These are phyloP conservation scores for Myrmecophaga tridactyla DNA, from an alignment of 2,113 vertebrate genomes.

Conservation along the genomic window DNA sequence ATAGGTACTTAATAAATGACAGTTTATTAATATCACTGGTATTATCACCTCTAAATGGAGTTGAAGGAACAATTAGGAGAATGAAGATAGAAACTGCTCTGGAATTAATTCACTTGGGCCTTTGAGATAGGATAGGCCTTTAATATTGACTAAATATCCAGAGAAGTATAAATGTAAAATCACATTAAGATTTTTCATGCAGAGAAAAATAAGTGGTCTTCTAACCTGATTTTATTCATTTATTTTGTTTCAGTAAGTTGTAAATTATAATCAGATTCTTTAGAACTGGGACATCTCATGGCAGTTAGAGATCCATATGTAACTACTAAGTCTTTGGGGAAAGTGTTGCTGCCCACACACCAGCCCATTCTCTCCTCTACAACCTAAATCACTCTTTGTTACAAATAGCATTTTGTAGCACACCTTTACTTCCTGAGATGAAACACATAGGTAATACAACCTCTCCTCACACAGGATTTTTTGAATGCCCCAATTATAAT, in stretches of 20 bases:
- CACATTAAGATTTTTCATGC: constrained; percentile 53
- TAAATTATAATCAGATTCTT: constrained; percentile 22
- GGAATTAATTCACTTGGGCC: neutral
- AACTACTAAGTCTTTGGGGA: neutral
- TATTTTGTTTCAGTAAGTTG: constrained; percentile 53
- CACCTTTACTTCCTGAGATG: neutral
- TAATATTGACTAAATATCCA: neutral
- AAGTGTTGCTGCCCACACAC: neutral
- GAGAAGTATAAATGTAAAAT: constrained; percentile 5
- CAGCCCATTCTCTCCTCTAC: neutral
- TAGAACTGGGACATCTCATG: neutral
- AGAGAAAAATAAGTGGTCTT: constrained; percentile 44
- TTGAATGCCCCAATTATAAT: neutral
- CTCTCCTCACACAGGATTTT: neutral
- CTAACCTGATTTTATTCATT: constrained; percentile 62
- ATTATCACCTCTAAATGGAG: neutral
- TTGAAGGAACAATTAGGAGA: neutral
- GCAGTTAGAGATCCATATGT: neutral
- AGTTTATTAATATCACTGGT: neutral
- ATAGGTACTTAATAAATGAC: constrained; percentile 1
- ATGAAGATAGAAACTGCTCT: constrained; percentile 28
- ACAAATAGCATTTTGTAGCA: neutral
- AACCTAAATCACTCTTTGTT: neutral
- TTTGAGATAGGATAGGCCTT: neutral
- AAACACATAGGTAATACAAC: constrained; percentile 13